A percentile compares a stretch with the other conserved stretches of the same genome.
Conservation (phyloP, 1,140 invertebrate genomes). For the Helicorthomorpha holstii region DNA sequence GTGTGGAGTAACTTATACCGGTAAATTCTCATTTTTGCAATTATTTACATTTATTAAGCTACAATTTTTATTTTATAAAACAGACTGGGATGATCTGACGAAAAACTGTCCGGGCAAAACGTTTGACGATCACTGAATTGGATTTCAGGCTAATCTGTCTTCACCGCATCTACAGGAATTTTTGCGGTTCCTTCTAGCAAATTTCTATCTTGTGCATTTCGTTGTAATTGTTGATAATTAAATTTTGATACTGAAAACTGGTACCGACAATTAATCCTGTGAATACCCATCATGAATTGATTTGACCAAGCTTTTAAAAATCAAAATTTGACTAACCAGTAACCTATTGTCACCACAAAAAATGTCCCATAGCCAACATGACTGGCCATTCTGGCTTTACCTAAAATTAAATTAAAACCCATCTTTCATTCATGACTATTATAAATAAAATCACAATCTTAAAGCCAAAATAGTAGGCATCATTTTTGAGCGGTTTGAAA, state of each 20-base stretch:
- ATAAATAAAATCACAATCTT: neutral
- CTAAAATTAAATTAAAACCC: too few species aligned
- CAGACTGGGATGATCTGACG: slow-evolving; percentile 37
- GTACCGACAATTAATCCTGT: neutral
- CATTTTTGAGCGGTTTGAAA: neutral
- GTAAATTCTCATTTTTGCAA: neutral
- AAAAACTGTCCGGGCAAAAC: slow-evolving; percentile 47
- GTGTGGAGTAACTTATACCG: slow-evolving; percentile 46
- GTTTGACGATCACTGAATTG: slow-evolving; percentile 39
- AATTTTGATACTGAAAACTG: neutral
- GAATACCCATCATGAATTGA: neutral
- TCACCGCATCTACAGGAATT: neutral
- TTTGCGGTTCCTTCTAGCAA: neutral
- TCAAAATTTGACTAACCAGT: neutral
- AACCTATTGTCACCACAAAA: neutral
- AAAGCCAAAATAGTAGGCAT: neutral
- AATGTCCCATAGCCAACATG: neutral
- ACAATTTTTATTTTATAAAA: neutral
- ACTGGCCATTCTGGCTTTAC: neutral
- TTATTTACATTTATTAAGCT: neutral
- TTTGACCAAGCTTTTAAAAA: neutral
- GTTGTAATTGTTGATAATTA: neutral
- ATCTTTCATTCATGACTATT: too few species aligned
- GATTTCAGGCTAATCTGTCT: neutral
- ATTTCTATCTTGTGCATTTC: neutral